Percentiles rank a stretch among this genome's conserved stretches.
phyloP scores from a whole-genome alignment of 2,113 vertebrate genomes.

The Petromus typicus region DNA sequence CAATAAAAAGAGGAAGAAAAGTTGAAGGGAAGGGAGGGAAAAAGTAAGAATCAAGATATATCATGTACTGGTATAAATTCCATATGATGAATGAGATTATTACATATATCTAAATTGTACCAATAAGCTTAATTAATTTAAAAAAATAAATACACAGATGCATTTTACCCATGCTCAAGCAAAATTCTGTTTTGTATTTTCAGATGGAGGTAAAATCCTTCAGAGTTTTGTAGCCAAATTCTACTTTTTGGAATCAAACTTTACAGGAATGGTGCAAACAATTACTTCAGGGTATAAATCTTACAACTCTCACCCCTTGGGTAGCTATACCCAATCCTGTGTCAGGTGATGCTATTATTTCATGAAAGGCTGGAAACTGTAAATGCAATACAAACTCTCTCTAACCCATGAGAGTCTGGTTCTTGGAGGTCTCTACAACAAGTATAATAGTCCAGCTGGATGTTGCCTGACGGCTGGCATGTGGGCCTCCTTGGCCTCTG shows the following conservation, averaged over 20 bases:
- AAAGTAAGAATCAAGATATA: too few species aligned
- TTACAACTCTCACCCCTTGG: neutral
- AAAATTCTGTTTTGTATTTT: neutral
- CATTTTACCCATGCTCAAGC: neutral
- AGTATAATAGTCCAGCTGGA: neutral
- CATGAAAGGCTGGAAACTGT: rapidly evolving
- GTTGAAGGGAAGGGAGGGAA: too few species aligned
- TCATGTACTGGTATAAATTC: too few species aligned
- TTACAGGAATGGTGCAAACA: neutral
- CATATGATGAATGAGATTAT: too few species aligned
- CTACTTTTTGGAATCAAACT: neutral
- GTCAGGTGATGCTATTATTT: neutral
- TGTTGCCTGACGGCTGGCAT: neutral
- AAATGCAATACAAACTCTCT: neutral
- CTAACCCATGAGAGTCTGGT: neutral
- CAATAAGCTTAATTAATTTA: too few species aligned
- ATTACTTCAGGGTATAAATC: neutral
- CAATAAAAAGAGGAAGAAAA: too few species aligned
- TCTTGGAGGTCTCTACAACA: neutral
- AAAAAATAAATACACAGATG: neutral
- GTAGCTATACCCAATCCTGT: neutral
- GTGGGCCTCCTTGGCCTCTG: neutral
- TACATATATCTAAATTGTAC: too few species aligned
- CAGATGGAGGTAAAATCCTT: neutral
- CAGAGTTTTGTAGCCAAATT: neutral